Base-by-base conservation (phyloP, 2,888 invertebrate genomes). In the Molorchus minor region DNA sequence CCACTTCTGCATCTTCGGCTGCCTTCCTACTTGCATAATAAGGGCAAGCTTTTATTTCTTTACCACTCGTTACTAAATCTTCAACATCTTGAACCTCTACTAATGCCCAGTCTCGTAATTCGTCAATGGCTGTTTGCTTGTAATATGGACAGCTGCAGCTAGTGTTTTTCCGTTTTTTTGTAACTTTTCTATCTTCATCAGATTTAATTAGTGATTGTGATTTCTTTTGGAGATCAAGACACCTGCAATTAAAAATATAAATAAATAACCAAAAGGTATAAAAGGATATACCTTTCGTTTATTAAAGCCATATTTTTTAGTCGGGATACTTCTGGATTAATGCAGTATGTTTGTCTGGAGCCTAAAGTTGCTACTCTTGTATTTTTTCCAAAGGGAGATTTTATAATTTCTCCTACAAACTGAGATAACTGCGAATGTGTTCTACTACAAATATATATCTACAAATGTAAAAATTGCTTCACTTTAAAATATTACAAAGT, bases 401-500 rank as follows among this genome's bases (percentile, higher is more conserved):
- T 90, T 68, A 90, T 88, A 1, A 98, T 86, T 84, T 99, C 99
- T 40, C 89, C 87, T n/a, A 97, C 88, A 81, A 99, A 94, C 80
- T 99, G 99, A 0, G 94, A 87, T 35, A 99, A 80, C 77, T 99
- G 98, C 0, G 98, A 97, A 80, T 99, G 98, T 3, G 99, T 99
- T 71, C 99, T 86, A 64, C 96, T 97, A 78, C 96, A 95, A 79
- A 94, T 98, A 75, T 90, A 94, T 62, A 99, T 91, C 91, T 93
- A 81, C 56, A 69, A 74, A 46, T 15, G 54, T 35, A 21, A 44
- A 29, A 35, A 1, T 30, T 8, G 45, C 8, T n/a, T 29, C 13
- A 21, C 17, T 10, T 12, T 25, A 46, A 51, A 35, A 55, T 1
- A 46, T 19, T 19, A 12, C 12, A 16, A 7, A 36, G 15, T 44